Conservation (phyloP, 1,140 invertebrate species). For the Cotesia glomerata region DNA sequence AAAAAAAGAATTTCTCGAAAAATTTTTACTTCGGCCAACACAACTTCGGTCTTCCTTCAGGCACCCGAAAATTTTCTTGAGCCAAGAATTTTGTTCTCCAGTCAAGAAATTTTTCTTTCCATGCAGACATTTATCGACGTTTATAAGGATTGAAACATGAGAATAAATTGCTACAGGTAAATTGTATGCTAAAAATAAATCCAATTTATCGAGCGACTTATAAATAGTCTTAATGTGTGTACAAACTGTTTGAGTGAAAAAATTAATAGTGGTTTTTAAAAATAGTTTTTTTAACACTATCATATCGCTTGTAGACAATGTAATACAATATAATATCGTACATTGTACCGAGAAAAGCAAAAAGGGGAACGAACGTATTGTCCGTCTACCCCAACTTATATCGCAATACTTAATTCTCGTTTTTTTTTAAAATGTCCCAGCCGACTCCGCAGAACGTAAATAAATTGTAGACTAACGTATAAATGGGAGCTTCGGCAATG, state of each 20-base stretch:
- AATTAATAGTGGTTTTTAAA: background rate
- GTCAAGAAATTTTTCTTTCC: too few relatives aligned
- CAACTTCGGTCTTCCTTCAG: too few relatives aligned
- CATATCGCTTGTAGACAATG: too few relatives aligned
- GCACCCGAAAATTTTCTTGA: too few relatives aligned
- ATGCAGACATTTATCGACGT: too few relatives aligned
- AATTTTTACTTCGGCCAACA: too few relatives aligned
- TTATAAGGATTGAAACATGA: background rate
- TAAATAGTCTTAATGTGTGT: constrained; percentile 50
- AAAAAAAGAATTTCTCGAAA: too few relatives aligned
- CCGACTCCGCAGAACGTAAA: background rate
- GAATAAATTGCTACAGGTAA: constrained; percentile 24
- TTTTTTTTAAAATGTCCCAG: background rate
- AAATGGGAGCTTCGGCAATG: background rate
- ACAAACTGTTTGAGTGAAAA: constrained; percentile 38
- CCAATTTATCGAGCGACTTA: constrained; percentile 60
- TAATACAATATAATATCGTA: too few relatives aligned
- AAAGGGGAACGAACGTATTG: background rate
- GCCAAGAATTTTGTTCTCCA: too few relatives aligned
- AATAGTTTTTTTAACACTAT: too few relatives aligned
- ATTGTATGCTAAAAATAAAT: constrained; percentile 53
- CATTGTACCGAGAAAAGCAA: too few relatives aligned
- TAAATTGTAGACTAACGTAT: background rate
- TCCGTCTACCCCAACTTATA: background rate
- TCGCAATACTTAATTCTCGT: background rate